Percentiles rank a stretch among this genome's conserved stretches.
phyloP scores from a whole-genome alignment of 2,797 vertebrate genomes.

The Picus viridis region DNA sequence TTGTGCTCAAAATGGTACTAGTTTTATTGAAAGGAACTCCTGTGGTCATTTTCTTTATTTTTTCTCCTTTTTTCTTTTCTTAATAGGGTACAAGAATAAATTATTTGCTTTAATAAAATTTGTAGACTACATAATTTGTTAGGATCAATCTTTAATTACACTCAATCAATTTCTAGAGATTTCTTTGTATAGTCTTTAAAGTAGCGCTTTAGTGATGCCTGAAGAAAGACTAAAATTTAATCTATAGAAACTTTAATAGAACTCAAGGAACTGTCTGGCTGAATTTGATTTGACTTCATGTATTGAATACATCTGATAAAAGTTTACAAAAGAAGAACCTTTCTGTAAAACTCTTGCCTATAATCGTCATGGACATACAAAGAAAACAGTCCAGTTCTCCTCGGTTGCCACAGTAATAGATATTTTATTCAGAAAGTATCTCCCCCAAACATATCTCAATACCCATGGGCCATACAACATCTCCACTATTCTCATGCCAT shows the following conservation, averaged over 20 bases:
- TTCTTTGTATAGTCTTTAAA: background rate
- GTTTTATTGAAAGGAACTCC: background rate
- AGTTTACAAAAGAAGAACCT: background rate
- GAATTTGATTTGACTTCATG: background rate
- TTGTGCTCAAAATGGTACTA: background rate
- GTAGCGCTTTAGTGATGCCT: background rate
- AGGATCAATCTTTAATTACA: constrained; percentile 16
- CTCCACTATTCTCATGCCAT: background rate
- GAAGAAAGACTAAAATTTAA: background rate
- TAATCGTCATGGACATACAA: background rate
- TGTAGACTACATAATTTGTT: background rate
- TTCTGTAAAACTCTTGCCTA: background rate
- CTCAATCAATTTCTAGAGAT: constrained; percentile 1
- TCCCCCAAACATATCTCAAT: background rate
- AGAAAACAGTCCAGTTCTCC: background rate
- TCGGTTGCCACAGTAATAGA: background rate
- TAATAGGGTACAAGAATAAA: background rate
- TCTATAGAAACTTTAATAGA: background rate
- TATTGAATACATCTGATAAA: background rate
- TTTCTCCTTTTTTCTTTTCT: background rate
- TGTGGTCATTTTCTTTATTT: background rate
- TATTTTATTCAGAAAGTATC: background rate
- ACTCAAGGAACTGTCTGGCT: background rate
- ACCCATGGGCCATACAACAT: background rate
- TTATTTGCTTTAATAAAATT: background rate